Base-by-base conservation (phyloP, 2,113 vertebrate genomes). In the Cavia porcellus region DNA sequence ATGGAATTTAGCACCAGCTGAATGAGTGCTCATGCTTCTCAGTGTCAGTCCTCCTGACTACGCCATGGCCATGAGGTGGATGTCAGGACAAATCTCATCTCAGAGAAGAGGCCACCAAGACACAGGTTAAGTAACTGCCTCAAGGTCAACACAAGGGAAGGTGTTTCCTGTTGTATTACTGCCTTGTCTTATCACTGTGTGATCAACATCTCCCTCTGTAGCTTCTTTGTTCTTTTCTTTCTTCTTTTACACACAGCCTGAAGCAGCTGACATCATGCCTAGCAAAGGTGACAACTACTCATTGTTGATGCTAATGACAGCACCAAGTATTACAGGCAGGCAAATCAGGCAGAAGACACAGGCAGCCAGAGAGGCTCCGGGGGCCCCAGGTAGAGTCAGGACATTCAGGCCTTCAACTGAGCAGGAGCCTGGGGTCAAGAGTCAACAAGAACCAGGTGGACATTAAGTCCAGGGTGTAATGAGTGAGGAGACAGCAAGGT, bases 1-100 rank as follows among this genome's bases (percentile, higher is more conserved):
- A 12, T 2, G 30, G 25, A 74, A 68, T 57, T 62, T 17, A 19
- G 28, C 50, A 47, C 77, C 72, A 61, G 42, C 72, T 13, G 20
- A 84, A 13, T 1, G 24, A 45, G 35, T 24, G 32, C n/a, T 55
- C 35, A 1, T 2, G 5, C 28, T 28, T 22, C 68, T 86, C n/a
- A 62, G 38, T 61, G 28, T 9, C 86, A 6, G 3, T 82, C 55
- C 12, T 47, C 45, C 61, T 15, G 12, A 20, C 4, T n/a, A 7
- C 13, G n/a, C n/a, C n/a, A n/a, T n/a, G n/a, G 0, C 22, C n/a
- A 32, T 0, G 35, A 68, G 42, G 15, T 9, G 42, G 7, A 14
- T 3, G 12, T 84, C n/a, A 24, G 24, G 55, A 57, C 35, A 28
- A 92, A 47, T 7, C 57, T 55, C 75, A 72, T 9, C 55, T 88